Conservation (phyloP, 2,113 vertebrate genomes). For the Ammodramus savannarum region DNA sequence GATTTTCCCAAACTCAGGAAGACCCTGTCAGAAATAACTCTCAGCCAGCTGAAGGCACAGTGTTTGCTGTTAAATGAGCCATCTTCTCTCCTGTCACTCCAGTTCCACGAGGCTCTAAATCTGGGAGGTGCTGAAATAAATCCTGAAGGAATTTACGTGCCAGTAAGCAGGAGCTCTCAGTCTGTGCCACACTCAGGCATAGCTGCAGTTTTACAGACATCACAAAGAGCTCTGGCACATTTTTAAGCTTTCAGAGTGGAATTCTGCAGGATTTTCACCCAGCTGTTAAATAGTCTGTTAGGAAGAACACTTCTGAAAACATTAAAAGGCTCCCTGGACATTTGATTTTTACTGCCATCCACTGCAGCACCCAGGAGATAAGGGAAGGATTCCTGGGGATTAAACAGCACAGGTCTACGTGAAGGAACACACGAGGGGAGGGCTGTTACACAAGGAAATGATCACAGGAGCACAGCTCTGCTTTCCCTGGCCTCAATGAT, state of each 20-base stretch:
- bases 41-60: rapidly evolving
- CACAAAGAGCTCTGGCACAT: neutral
- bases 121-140: neutral
- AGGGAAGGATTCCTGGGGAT: neutral
- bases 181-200: rapidly evolving
- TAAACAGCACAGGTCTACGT: neutral
- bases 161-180: neutral
- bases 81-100: neutral
- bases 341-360: neutral
- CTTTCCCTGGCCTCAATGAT: neutral
- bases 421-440: neutral
- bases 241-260: neutral
- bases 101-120: neutral
- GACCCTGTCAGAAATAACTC: neutral
- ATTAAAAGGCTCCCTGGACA: neutral
- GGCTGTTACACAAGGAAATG: neutral
- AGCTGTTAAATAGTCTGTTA: neutral
- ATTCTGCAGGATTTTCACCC: neutral
- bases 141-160: neutral
- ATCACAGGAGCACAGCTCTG: neutral
- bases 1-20: neutral
- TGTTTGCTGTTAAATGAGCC: neutral
- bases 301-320: neutral
- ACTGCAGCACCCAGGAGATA: neutral
- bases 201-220: neutral